These are phyloP conservation scores for Dimorphilus gyrociliatus DNA, from an alignment of 2,888 invertebrate species.

Conservation along the genomic window DNA sequence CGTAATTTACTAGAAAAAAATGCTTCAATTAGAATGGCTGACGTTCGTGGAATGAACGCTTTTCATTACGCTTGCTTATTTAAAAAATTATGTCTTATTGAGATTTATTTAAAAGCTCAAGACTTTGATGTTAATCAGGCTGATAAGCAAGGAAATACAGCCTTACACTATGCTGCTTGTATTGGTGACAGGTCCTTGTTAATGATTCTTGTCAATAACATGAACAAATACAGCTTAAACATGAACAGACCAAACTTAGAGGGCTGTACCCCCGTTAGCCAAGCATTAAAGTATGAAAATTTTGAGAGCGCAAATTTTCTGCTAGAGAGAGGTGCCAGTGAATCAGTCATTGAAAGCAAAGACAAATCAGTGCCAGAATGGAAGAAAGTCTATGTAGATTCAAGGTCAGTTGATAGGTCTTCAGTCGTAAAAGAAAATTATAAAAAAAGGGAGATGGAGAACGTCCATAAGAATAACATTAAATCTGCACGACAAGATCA, in stretches of 20 bases:
- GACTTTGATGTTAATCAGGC: slow-evolving; percentile 25
- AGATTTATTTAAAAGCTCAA: slow-evolving; percentile 16
- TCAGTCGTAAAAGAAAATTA: no score
- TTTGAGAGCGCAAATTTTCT: slow-evolving; percentile 6
- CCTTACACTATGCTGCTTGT: slow-evolving; percentile 27
- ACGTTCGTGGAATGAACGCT: slow-evolving; percentile 24
- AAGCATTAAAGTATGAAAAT: slow-evolving; percentile 7
- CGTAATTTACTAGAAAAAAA: slow-evolving; percentile 29
- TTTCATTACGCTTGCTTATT: slow-evolving; percentile 31
- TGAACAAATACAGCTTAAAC: slow-evolving; percentile 6
- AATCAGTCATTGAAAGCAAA: not conserved
- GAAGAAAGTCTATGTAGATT: no score
- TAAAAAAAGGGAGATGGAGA: no score
- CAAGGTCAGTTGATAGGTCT: no score
- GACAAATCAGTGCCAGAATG: not conserved
- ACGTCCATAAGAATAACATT: no score
- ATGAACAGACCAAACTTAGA: slow-evolving; percentile 9
- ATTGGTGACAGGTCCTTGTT: slow-evolving; percentile 18
- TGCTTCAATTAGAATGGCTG: slow-evolving; percentile 16
- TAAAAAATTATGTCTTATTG: slow-evolving; percentile 17
- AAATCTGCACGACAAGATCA: no score
- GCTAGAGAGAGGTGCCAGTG: slow-evolving; percentile 2
- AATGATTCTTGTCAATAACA: slow-evolving; percentile 11
- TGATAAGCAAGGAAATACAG: slow-evolving; percentile 29
- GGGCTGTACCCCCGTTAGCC: slow-evolving; percentile 10